Evolutionary conservation across 2,113 vertebrate species (phyloP).

Genomic region (Corydoras maculifer): DNA sequence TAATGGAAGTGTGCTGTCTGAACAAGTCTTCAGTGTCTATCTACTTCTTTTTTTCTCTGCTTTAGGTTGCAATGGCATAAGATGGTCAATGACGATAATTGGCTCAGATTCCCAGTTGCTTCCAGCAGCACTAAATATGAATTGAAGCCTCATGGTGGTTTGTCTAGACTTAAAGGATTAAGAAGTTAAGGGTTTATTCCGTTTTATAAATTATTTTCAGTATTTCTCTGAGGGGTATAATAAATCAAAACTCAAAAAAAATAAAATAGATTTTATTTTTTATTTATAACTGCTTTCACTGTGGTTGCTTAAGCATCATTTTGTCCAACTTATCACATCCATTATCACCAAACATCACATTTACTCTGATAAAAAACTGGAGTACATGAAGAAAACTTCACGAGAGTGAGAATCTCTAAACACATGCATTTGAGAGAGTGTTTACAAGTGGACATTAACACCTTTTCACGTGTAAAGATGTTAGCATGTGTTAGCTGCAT

Average conservation of each 20-base stretch:
- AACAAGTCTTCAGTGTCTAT: conserved; percentile 17
- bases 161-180: conserved; percentile 43
- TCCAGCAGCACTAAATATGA: conserved; percentile 44
- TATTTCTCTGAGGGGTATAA: conserved; percentile 26
- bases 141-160: conserved; percentile 40
- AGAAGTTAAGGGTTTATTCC: conserved; percentile 15
- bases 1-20: conserved; percentile 35
- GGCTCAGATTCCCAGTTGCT: conserved; percentile 45
- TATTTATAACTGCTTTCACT: too few species aligned
- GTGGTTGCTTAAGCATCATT: too few species aligned
- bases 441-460: too few species aligned
- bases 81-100: conserved; percentile 48
- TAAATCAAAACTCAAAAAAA: conserved; percentile 34
- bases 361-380: too few species aligned
- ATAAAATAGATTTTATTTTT: too few species aligned
- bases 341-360: too few species aligned
- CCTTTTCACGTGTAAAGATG: too few species aligned
- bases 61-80: conserved; percentile 34
- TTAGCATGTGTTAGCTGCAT: too few species aligned
- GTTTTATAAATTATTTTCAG: conserved; percentile 26
- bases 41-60: conserved; percentile 18
- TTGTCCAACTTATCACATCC: too few species aligned
- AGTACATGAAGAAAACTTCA: too few species aligned
- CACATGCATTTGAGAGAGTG: too few species aligned
- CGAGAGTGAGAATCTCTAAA: too few species aligned